A percentile compares a stretch with the other conserved stretches of the same genome.
Conservation (phyloP, 2,888 invertebrate genomes). For the Tenthredo notha region DNA sequence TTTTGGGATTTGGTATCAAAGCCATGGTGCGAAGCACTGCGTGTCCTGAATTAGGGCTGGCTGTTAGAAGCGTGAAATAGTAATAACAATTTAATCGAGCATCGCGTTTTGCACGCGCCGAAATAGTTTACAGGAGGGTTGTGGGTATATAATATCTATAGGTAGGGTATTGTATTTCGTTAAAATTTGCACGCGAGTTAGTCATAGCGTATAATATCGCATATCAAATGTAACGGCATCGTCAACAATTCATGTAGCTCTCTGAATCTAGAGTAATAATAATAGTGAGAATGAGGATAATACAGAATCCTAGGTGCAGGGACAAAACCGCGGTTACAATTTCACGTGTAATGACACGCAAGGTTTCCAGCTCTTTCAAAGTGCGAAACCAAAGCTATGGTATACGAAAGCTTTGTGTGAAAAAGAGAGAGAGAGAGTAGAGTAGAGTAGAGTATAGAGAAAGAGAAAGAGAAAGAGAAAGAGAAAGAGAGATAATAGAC, state of each 20-base stretch:
- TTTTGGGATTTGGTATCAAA: conserved; percentile 3
- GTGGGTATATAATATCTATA: background rate
- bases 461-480: background rate
- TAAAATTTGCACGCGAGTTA: background rate
- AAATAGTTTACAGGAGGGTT: background rate
- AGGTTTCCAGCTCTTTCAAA: background rate
- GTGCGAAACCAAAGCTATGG: background rate
- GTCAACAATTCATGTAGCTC: background rate
- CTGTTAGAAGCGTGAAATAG: conserved; percentile 10
- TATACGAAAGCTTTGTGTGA: background rate
- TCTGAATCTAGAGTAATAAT: background rate
- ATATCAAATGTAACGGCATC: background rate
- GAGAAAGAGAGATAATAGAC: background rate
- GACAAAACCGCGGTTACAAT: background rate
- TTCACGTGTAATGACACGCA: conserved; percentile 7
- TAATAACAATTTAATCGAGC: conserved; percentile 34
- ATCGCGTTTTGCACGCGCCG: conserved; percentile 9
- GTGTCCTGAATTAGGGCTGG: background rate
- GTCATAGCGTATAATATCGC: background rate
- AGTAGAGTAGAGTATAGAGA: too few species aligned
- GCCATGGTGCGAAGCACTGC: background rate
- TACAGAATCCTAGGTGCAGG: background rate
- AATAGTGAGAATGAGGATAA: background rate
- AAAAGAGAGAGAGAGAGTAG: background rate
- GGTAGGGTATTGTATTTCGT: background rate